phyloP scores from a whole-genome alignment of 35 echinoderm and acorn worm species.

The Strongylocentrotus purpuratus region DNA sequence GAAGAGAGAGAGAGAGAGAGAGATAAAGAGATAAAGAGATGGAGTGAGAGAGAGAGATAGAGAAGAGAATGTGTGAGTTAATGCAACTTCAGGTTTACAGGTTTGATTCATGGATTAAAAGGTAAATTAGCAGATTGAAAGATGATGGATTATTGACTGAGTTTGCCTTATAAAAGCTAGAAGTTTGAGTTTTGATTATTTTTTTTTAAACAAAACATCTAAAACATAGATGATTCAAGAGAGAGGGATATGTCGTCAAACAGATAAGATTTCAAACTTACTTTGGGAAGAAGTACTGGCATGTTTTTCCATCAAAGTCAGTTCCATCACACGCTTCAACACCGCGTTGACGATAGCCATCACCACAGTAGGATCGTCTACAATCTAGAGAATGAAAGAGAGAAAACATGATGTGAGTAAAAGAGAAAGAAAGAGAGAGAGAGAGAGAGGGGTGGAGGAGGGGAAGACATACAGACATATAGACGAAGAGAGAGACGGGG shows the following conservation, averaged over 20 bases:
- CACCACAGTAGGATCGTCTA: constrained; percentile 89
- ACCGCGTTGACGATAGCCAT: constrained; percentile 81
- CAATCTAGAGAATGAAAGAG: constrained; percentile 61
- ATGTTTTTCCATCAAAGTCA: constrained; percentile 82
- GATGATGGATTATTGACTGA: too few species aligned
- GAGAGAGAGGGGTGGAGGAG: neutral
- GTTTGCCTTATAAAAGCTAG: too few species aligned
- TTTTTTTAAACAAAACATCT: too few species aligned
- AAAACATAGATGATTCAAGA: too few species aligned
- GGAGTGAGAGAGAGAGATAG: neutral
- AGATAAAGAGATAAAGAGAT: neutral
- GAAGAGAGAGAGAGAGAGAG: neutral
- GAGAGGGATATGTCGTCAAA: too few species aligned
- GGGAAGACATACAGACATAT: neutral
- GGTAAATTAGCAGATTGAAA: too few species aligned
- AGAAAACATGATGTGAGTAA: neutral
- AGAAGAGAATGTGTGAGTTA: neutral
- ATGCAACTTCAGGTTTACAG: too few species aligned
- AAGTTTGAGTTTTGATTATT: too few species aligned
- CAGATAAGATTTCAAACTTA: constrained; percentile 45
- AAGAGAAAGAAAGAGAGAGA: neutral
- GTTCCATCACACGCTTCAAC: constrained; percentile 89
- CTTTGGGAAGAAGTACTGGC: constrained; percentile 70
- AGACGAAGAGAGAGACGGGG: neutral
- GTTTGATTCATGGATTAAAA: too few species aligned